phyloP scores from a whole-genome alignment of 2,888 invertebrate species.

The Heteromurus nitidus region DNA sequence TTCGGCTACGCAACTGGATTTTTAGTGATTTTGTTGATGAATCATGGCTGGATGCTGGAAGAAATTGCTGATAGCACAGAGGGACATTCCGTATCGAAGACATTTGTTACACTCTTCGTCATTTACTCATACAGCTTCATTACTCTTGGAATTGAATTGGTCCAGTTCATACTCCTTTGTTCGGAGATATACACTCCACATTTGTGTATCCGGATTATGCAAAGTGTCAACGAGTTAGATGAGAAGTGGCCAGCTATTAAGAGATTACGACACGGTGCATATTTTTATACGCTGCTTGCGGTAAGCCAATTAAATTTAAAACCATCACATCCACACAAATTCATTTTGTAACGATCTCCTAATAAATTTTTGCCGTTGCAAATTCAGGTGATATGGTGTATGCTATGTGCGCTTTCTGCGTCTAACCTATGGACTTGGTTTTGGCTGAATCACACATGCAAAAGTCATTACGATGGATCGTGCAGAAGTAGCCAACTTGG shows the following conservation, averaged over 20 bases:
- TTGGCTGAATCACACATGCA: slow-evolving; percentile 56
- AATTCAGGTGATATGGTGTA: slow-evolving; percentile 24
- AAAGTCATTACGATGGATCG: slow-evolving; percentile 42
- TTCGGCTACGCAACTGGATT: slow-evolving; percentile 29
- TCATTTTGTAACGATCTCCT: too few relatives aligned
- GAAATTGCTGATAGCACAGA: slow-evolving; percentile 20
- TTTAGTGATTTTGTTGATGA: slow-evolving; percentile 1
- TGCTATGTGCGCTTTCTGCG: not conserved
- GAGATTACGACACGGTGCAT: not conserved
- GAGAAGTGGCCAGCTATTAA: not conserved
- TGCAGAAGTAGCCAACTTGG: slow-evolving; percentile 44
- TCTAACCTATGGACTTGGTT: slow-evolving; percentile 40
- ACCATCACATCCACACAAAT: too few relatives aligned
- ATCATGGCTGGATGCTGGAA: slow-evolving; percentile 44
- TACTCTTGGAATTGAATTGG: slow-evolving; percentile 23
- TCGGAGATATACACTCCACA: slow-evolving; percentile 2
- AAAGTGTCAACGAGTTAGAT: not conserved
- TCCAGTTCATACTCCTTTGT: not conserved
- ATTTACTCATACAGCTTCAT: slow-evolving; percentile 38
- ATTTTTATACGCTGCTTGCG: slow-evolving; percentile 4
- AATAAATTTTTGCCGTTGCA: not conserved
- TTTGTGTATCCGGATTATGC: not conserved
- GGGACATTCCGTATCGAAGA: slow-evolving; percentile 51
- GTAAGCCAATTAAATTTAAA: too few relatives aligned
- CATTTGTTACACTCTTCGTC: slow-evolving; percentile 40